Evolutionary conservation across 2,113 vertebrate genomes (phyloP).

Genomic region (Brachionichthys hirsutus): DNA sequence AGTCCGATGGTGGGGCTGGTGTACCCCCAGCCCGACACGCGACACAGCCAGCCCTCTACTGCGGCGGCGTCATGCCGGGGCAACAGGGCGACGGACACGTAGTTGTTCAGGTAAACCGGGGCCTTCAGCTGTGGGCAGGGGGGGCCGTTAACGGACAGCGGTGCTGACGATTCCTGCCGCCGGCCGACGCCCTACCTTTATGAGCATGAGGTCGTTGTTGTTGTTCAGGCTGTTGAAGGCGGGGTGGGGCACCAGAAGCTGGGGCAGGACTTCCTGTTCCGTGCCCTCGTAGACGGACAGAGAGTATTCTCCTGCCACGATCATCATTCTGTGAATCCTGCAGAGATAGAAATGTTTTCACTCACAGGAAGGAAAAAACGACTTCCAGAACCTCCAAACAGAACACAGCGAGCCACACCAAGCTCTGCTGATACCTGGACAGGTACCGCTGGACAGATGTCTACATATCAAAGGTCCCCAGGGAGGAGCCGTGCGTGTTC

Average conservation of each 20-base stretch:
- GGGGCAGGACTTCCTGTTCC: conserved; percentile 76
- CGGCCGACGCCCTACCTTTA: conserved; percentile 74
- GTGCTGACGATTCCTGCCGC: no score
- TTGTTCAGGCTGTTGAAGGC: conserved; percentile 68
- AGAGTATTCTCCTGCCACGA: conserved; percentile 81
- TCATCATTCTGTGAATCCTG: conserved; percentile 70
- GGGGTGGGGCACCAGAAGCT: conserved; percentile 76
- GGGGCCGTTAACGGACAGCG: neutral
- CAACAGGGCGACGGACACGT: conserved; percentile 74
- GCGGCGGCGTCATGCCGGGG: conserved; percentile 63
- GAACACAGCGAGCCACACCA: no score
- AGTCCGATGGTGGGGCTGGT: conserved; percentile 58
- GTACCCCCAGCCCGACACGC: conserved; percentile 83
- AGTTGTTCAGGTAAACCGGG: conserved; percentile 73
- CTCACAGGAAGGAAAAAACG: neutral
- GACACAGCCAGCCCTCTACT: conserved; percentile 71
- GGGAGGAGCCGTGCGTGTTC: no score
- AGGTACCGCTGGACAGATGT: no score
- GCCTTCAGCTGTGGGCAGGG: conserved; percentile 70
- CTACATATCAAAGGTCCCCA: no score
- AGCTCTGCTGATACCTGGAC: no score
- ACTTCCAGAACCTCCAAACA: no score
- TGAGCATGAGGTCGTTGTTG: conserved; percentile 82
- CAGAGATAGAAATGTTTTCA: neutral
- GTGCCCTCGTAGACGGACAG: conserved; percentile 79